phyloP scores from a whole-genome alignment of 2,797 vertebrate species.

The Typhlichthys eigenmanni region DNA sequence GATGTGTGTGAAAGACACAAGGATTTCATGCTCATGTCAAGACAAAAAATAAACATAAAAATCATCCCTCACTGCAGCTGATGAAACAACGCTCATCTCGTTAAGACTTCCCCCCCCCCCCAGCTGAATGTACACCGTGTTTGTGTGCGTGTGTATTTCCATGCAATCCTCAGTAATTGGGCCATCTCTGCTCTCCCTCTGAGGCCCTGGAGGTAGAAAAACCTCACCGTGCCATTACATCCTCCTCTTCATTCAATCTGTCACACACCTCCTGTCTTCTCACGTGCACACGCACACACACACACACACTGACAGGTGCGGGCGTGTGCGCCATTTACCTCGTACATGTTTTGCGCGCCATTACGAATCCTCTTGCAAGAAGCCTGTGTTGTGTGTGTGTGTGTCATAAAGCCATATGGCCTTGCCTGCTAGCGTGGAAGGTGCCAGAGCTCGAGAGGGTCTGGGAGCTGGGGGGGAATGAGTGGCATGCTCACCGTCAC shows the following conservation, averaged over 20 bases:
- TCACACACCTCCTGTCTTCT: conserved; percentile 52
- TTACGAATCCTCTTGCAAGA: conserved; percentile 8
- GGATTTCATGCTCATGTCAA: too few relatives aligned
- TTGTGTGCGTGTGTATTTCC: conserved; percentile 36
- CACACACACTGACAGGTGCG: neutral
- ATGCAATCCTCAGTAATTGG: conserved; percentile 64
- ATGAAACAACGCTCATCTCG: conserved; percentile 48
- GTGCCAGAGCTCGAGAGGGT: conserved; percentile 64
- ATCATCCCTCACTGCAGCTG: conserved; percentile 47
- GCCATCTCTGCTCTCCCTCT: conserved; percentile 54
- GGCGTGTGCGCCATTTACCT: neutral
- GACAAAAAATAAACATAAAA: conserved; percentile 36
- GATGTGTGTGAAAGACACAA: too few relatives aligned
- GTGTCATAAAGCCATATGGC: conserved; percentile 77
- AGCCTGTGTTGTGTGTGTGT: conserved; percentile 40
- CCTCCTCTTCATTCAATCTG: conserved; percentile 63
- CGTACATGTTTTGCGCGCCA: conserved; percentile 11
- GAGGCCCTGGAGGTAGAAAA: conserved; percentile 59
- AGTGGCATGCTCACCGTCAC: conserved; percentile 65
- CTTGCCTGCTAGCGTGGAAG: conserved; percentile 65
- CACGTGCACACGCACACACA: conserved; percentile 16
- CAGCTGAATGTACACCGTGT: conserved; percentile 1
- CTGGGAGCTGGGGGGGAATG: conserved; percentile 52
- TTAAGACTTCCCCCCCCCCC: conserved; percentile 21
- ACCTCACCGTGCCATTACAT: conserved; percentile 59